Base-by-base conservation (phyloP, 2,797 vertebrate genomes). In the Danio kyathit region DNA sequence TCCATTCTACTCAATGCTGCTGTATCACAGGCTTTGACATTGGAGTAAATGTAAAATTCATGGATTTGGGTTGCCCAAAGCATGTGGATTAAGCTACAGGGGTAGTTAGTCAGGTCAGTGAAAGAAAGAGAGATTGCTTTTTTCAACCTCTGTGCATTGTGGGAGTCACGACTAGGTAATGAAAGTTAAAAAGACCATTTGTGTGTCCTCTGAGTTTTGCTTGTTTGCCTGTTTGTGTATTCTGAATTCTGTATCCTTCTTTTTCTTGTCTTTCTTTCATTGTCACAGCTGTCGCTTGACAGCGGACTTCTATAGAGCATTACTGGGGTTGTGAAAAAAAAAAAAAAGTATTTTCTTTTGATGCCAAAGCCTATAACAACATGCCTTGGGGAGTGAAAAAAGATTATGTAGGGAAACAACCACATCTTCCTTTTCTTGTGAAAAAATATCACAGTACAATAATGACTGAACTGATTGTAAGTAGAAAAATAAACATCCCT, bases 11-110 rank as follows among this genome's bases (percentile, higher is more conserved):
- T 59, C 74, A 67, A 69, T 48, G 21, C 10, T 41, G n/a, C 11
- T 11, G 41, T 29, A 72, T 59, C 17, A 19, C 46, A 71, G 29
- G 40, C 21, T 57, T 66, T 59, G 74, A 56, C 21, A 74, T 70
- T 14, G 3, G 14, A 67, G 46, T 12, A 54, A 67, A 59, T 76
- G 73, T 73, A 70, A 80, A 81, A 83, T 78, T 64, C 54, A 77
- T 54, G 66, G 46, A 74, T 63, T 57, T 40, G 38, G 66, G 73
- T 76, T 52, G n/a, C 41, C 57, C 60, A 14, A 14, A 82, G 66
- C n/a, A 11, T 59, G n/a, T 64, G 56, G 40, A 48, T 67, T 29
- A 74, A 40, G 38, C 69, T 77, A 67, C 46, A 74, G 38, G 81
- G 81, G 43, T 61, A 66, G 64, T 29, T 54, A 63, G 56, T 70